Conservation (phyloP, 2,797 vertebrate species). For the Gorsachius magnificus region DNA sequence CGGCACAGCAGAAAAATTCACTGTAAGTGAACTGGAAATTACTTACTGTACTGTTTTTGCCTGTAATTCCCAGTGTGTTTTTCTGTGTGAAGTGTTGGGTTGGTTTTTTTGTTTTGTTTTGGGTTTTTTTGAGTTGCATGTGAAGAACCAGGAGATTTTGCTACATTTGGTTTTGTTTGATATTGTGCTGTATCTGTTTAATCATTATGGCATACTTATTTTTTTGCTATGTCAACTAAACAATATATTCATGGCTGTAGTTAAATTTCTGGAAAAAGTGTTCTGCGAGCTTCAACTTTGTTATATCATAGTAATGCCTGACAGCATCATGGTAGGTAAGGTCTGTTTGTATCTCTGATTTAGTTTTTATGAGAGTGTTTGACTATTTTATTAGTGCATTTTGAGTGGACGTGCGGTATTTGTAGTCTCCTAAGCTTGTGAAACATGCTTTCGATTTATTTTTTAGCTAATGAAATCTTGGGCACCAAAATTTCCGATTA, state of each 20-base stretch:
- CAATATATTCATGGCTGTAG: background rate
- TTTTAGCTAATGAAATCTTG: background rate
- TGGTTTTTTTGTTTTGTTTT: background rate
- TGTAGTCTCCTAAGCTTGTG: background rate
- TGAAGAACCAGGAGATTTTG: constrained; percentile 9
- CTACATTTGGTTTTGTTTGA: constrained; percentile 31
- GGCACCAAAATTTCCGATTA: background rate
- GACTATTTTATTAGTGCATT: background rate
- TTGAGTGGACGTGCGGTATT: background rate
- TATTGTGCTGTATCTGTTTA: constrained; percentile 13
- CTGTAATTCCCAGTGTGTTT: constrained; percentile 12
- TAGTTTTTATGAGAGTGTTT: background rate
- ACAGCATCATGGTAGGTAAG: background rate
- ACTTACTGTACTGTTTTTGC: constrained; percentile 36
- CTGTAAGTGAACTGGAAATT: constrained; percentile 76
- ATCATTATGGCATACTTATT: background rate
- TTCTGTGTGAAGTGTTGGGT: constrained; percentile 26
- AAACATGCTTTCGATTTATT: background rate
- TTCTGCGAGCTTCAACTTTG: constrained; percentile 4
- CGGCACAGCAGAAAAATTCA: constrained; percentile 71
- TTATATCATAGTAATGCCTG: background rate
- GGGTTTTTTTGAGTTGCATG: constrained; percentile 28
- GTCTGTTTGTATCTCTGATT: background rate
- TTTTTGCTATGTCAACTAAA: constrained; percentile 27
- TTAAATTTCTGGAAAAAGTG: background rate